Conservation (phyloP, 2,888 invertebrate genomes). For the Diogma glabrata region DNA sequence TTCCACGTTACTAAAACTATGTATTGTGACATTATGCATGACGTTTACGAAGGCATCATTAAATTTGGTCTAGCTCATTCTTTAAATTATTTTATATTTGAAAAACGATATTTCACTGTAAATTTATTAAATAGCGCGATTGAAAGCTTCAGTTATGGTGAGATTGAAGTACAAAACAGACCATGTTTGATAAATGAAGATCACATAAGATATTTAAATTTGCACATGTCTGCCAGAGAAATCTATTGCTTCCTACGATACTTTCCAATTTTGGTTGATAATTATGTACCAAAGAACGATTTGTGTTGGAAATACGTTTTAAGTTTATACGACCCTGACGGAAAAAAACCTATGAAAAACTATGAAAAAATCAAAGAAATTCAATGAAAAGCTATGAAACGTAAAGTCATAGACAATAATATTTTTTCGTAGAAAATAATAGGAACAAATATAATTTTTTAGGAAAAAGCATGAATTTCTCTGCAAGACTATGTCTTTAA, state of each 20-base stretch:
- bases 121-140: background rate
- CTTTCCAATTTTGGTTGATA: background rate
- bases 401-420: no score
- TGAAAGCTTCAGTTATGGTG: background rate
- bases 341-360: no score
- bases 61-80: background rate
- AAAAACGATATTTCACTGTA: background rate
- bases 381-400: no score
- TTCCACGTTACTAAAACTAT: background rate
- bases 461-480: no score
- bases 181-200: background rate
- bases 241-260: background rate
- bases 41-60: background rate
- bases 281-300: background rate
- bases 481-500: no score
- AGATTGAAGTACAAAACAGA: background rate
- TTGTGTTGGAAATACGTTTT: background rate
- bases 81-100: background rate
- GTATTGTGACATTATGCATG: background rate
- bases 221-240: slow-evolving; percentile 1
- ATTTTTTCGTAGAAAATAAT: no score
- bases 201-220: background rate
- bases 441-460: no score
- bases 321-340: background rate
- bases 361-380: no score